Percentiles rank a stretch among this genome's conserved stretches.
Conservation (phyloP, 2,113 vertebrate species). For the Potamarius usumacintae region DNA sequence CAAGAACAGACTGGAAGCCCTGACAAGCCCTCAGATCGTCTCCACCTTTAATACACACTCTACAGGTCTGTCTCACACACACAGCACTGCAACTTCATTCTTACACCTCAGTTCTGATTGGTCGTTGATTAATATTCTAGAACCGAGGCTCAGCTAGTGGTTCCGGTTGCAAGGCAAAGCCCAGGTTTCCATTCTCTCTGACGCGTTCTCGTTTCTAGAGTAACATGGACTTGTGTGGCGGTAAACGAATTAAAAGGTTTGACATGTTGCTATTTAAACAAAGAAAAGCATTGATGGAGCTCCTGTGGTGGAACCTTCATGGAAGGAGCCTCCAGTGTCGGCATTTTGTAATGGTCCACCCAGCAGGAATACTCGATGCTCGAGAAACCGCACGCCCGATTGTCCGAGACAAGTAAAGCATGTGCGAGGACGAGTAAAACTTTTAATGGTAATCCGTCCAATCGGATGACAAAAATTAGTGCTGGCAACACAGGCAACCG, state of each 20-base stretch:
- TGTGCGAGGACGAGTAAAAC: too few species aligned
- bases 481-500: too few species aligned
- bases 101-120: neutral
- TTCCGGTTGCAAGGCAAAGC: neutral
- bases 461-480: too few species aligned
- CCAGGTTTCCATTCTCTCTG: neutral
- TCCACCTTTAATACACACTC: conserved; percentile 87
- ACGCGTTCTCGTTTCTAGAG: neutral
- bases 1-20: conserved; percentile 93
- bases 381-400: neutral
- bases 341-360: neutral
- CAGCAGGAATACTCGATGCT: neutral
- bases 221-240: neutral
- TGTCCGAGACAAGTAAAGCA: too few species aligned
- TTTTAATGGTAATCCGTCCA: too few species aligned
- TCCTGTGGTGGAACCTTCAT: neutral
- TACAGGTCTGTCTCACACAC: conserved; percentile 69
- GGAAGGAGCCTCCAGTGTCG: neutral
- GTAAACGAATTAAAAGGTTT: neutral
- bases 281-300: too few species aligned
- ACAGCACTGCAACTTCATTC: neutral
- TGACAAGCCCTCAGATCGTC: conserved; percentile 94
- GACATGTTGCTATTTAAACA: too few species aligned
- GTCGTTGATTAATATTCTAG: neutral
- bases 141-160: neutral